Conservation (phyloP, 1,140 invertebrate genomes). For the Apis laboriosa region DNA sequence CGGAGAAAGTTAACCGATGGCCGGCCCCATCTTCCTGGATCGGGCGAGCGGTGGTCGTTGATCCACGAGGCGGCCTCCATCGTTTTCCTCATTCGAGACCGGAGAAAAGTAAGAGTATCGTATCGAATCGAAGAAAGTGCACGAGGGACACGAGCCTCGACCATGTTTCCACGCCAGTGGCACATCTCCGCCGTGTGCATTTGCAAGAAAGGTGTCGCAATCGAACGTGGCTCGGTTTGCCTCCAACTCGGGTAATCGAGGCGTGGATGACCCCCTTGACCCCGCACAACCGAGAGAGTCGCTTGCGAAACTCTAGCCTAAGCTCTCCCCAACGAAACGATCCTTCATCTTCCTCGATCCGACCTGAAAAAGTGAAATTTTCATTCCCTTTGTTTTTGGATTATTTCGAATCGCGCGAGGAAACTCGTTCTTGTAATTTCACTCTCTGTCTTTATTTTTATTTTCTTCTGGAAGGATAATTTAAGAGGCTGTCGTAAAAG, state of each 20-base stretch:
- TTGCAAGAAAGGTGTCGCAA: slow-evolving; percentile 37
- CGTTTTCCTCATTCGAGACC: neutral
- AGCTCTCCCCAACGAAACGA: slow-evolving; percentile 8
- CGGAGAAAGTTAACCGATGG: slow-evolving; percentile 39
- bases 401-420: too few species aligned
- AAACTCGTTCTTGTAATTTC: too few species aligned
- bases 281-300: slow-evolving; percentile 15
- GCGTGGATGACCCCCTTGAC: slow-evolving; percentile 44
- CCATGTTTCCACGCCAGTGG: neutral
- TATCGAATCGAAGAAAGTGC: slow-evolving; percentile 26
- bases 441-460: too few species aligned
- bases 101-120: slow-evolving; percentile 39
- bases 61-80: neutral
- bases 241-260: slow-evolving; percentile 23
- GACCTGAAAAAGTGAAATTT: slow-evolving; percentile 10
- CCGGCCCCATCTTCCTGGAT: slow-evolving; percentile 44
- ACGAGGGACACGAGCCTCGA: neutral
- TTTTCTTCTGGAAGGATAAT: too few species aligned
- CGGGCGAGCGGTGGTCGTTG: slow-evolving; percentile 46
- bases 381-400: too few species aligned
- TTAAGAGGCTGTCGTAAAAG: too few species aligned
- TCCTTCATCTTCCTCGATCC: slow-evolving; percentile 58
- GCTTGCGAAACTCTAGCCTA: slow-evolving; percentile 38
- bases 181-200: slow-evolving; percentile 2
- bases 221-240: neutral